Evolutionary conservation across 2,888 invertebrate species (phyloP).

Genomic region (Standfussiana lucernea): DNA sequence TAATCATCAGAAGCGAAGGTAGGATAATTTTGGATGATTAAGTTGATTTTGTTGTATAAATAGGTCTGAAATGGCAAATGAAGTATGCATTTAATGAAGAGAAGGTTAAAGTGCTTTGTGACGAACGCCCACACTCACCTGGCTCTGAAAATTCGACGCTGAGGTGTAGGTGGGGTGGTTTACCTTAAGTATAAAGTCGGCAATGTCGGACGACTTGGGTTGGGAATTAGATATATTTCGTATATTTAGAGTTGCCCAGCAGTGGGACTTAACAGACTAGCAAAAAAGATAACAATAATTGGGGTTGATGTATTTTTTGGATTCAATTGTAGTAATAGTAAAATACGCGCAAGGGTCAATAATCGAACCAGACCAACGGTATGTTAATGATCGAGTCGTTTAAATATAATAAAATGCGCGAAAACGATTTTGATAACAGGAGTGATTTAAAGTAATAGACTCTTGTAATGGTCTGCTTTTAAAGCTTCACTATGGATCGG

Average conservation of each 20-base stretch:
- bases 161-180: background rate
- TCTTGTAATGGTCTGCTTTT: slow-evolving; percentile 63
- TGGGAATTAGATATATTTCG: slow-evolving; percentile 23
- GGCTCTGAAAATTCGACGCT: slow-evolving; percentile 9
- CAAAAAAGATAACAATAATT: background rate
- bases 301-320: background rate
- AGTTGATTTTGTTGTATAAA: slow-evolving; percentile 29
- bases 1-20: slow-evolving; percentile 52
- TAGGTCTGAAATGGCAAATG: slow-evolving; percentile 19
- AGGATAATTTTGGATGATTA: slow-evolving; percentile 46
- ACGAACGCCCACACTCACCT: slow-evolving; percentile 9
- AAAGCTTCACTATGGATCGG: slow-evolving; percentile 52
- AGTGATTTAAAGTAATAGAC: slow-evolving; percentile 65
- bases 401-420: slow-evolving; percentile 64
- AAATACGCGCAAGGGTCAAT: slow-evolving; percentile 18
- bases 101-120: slow-evolving; percentile 11
- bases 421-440: slow-evolving; percentile 63
- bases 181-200: slow-evolving; percentile 24
- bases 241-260: background rate
- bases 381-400: slow-evolving; percentile 56
- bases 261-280: background rate
- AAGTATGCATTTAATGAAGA: slow-evolving; percentile 22
- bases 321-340: slow-evolving; percentile 12
- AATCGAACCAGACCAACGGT: slow-evolving; percentile 28
- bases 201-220: slow-evolving; percentile 11